Evolutionary conservation across 2,797 vertebrate species (phyloP), one percentile per base, ranked within the genome.

Genomic region (Clarias platycephalus): DNA sequence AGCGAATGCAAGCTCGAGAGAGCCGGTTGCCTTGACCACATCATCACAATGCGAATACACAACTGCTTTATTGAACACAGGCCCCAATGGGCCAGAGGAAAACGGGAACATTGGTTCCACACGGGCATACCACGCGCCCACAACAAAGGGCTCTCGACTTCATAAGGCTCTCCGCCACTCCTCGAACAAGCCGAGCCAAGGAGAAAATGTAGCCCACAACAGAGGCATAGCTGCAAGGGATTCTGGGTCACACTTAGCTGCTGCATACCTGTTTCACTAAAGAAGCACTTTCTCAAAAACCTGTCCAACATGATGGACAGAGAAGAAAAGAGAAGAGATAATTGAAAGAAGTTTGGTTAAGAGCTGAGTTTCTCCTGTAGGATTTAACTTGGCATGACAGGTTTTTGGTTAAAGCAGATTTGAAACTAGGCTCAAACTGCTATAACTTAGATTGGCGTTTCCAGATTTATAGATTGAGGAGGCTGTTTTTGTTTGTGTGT

Each of bases 41-140:
- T 95, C 95, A 95, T 96, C 96, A 96, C 96, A 96, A 96, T 96
- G 96, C 95, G 93, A 94, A 95, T 94, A 96, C 94, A 97, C 95
- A 96, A 95, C 92, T 93, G 94, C 94, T 96, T 86, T 96, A 96
- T 96, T 97, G 95, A 95, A 97, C 95, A 96, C 96, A 97, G 96
- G 95, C 95, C 94, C 92, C 92, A 91, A 83, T 91, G 95, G 95
- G 95, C 93, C 81, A 71, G 85, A 88, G 85, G 85, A 94, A 93
- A 94, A 94, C 91, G 94, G 94, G 94, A 95, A 95, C 92, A 91
- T 94, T 95, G 94, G 93, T 94, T 96, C 96, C 95, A 95, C 91
- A 93, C 94, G 93, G 94, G 94, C 95, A 96, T 93, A 95, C 93
- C 93, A 93, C 91, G 89, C 91, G 87, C 92, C 97, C 97, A 97